Percentiles rank a stretch among this genome's conserved stretches.
Evolutionary conservation across 2,888 invertebrate species (phyloP).

Genomic region (Drosophila infuscata): DNA sequence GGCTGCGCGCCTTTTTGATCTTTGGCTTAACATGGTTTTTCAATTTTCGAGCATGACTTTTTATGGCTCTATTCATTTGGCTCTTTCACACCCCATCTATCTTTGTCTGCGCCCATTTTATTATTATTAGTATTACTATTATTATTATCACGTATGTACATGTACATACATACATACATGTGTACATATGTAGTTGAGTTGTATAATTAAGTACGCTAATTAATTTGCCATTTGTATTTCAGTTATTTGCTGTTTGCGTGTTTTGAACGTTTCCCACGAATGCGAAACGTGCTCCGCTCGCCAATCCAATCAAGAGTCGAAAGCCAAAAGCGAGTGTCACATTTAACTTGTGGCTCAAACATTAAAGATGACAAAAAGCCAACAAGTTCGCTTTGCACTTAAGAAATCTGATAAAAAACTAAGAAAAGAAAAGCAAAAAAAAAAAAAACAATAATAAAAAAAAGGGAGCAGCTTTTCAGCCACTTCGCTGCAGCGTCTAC

Average conservation of each 20-base stretch:
- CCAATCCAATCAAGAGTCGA: constrained; percentile 57
- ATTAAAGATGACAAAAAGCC: constrained; percentile 82
- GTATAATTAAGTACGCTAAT: constrained; percentile 50
- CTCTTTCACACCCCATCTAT: constrained; percentile 13
- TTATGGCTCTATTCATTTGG: constrained; percentile 70
- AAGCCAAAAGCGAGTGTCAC: constrained; percentile 72
- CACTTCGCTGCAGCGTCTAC: constrained; percentile 10
- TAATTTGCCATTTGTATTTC: constrained; percentile 52
- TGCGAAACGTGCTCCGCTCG: constrained; percentile 35
- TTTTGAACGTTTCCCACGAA: constrained; percentile 65
- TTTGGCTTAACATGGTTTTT: constrained; percentile 71
- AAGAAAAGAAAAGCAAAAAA: neutral
- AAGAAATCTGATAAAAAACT: constrained; percentile 73
- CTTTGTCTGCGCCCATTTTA: constrained; percentile 33
- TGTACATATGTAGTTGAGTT: constrained; percentile 20
- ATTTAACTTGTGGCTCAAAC: constrained; percentile 78
- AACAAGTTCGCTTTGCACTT: constrained; percentile 80
- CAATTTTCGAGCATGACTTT: constrained; percentile 74
- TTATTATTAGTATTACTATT: constrained; percentile 8
- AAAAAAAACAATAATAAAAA: neutral
- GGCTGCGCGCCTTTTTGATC: constrained; percentile 51
- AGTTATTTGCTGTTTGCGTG: constrained; percentile 10
- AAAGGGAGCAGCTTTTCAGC: constrained; percentile 30
- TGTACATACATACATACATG: neutral
- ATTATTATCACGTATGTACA: neutral